These are phyloP conservation scores for Parnassius glacialis DNA, from an alignment of 2,888 invertebrate species.

Conservation along the genomic window DNA sequence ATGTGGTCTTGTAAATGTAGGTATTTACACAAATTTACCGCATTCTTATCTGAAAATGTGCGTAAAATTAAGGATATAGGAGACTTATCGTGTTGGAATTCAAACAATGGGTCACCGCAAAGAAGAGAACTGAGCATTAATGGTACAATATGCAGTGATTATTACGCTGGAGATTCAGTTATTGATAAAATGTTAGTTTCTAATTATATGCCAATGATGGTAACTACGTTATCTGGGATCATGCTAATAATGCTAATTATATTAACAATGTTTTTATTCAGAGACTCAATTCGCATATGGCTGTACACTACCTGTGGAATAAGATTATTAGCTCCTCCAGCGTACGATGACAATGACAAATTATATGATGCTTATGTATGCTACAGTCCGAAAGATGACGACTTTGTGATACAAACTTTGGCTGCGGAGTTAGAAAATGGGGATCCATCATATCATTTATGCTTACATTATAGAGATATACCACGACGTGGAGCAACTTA, in stretches of 20 bases:
- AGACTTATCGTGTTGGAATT: slow-evolving; percentile 90
- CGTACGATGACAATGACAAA: slow-evolving; percentile 90
- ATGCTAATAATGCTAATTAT: slow-evolving; percentile 88
- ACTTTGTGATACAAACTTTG: slow-evolving; percentile 92
- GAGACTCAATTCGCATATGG: slow-evolving; percentile 93
- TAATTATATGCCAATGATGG: slow-evolving; percentile 91
- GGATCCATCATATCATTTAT: slow-evolving; percentile 88
- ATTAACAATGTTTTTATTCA: slow-evolving; percentile 90
- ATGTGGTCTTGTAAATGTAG: slow-evolving; percentile 95
- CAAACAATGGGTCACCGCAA: slow-evolving; percentile 84
- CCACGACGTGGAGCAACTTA: slow-evolving; percentile 85
- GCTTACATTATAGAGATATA: slow-evolving; percentile 93
- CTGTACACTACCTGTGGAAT: slow-evolving; percentile 92
- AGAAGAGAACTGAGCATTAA: slow-evolving; percentile 90
- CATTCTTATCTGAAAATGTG: slow-evolving; percentile 89
- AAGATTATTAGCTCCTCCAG: slow-evolving; percentile 87
- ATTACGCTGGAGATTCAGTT: slow-evolving; percentile 89
- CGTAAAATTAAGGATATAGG: slow-evolving; percentile 87
- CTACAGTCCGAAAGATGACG: slow-evolving; percentile 95
- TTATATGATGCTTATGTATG: slow-evolving; percentile 96
- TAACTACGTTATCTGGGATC: slow-evolving; percentile 88
- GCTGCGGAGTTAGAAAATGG: slow-evolving; percentile 93
- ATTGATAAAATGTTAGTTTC: slow-evolving; percentile 90
- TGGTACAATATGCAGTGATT: slow-evolving; percentile 92
- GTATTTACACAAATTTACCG: slow-evolving; percentile 90